These are phyloP conservation scores for Pardosa pseudoannulata DNA, from an alignment of 2,888 invertebrate genomes.

Conservation along the genomic window DNA sequence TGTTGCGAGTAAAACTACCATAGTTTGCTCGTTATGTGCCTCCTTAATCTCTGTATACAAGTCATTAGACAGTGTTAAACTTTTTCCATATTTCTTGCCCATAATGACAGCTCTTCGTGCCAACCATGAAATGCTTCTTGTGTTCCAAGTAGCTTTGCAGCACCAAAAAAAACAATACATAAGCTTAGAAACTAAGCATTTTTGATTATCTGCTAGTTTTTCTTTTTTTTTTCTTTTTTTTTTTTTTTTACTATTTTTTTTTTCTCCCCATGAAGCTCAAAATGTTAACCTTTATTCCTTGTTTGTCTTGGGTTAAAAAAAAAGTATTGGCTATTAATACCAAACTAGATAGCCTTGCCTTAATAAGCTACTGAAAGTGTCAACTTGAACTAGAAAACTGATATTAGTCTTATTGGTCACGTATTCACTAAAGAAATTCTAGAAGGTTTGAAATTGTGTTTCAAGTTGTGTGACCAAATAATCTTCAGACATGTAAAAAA, in stretches of 20 bases:
- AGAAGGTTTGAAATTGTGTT: conserved; percentile 20
- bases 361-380: conserved; percentile 36
- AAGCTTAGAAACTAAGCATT: conserved; percentile 42
- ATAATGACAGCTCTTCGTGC: conserved; percentile 64
- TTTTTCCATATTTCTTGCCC: conserved; percentile 48
- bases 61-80: conserved; percentile 39
- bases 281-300: conserved; percentile 1
- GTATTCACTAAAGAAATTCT: conserved; percentile 22
- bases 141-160: conserved; percentile 56
- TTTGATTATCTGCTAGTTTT: conserved; percentile 35
- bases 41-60: conserved; percentile 46
- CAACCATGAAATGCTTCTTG: conserved; percentile 46
- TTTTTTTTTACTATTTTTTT: not conserved
- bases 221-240: no score
- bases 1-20: conserved; percentile 45
- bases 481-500: conserved; percentile 38
- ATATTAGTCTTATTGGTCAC: conserved; percentile 24
- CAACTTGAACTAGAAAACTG: conserved; percentile 39
- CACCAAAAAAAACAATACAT: conserved; percentile 28
- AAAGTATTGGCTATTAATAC: conserved; percentile 43
- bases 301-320: not conserved
- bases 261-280: conserved; percentile 52
- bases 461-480: conserved; percentile 25
- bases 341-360: conserved; percentile 65
- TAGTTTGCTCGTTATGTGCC: conserved; percentile 49